phyloP scores from a whole-genome alignment of 2,888 invertebrate species.

The Lathronympha strigana region DNA sequence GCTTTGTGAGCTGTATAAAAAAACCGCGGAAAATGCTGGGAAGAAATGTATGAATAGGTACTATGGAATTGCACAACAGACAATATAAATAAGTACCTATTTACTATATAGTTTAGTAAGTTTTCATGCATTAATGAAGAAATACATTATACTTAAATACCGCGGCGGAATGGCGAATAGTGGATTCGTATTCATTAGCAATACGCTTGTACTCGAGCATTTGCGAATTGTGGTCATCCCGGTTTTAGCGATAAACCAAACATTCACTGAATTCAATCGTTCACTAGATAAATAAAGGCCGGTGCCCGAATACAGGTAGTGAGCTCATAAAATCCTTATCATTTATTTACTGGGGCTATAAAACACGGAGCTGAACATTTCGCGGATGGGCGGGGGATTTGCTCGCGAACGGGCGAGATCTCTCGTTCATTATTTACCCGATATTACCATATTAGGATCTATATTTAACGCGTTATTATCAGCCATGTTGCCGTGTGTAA shows the following conservation, averaged over 20 bases:
- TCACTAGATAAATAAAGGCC: background rate
- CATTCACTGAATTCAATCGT: background rate
- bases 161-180: no score
- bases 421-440: constrained; percentile 26
- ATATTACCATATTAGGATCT: constrained; percentile 9
- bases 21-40: no score
- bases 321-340: constrained; percentile 23
- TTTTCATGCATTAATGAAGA: no score
- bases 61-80: no score
- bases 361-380: constrained; percentile 11
- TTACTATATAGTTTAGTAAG: no score
- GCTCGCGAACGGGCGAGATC: constrained; percentile 12
- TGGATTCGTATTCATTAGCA: no score
- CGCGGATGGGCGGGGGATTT: constrained; percentile 10
- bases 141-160: background rate
- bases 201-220: no score
- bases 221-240: no score
- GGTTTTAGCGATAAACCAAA: background rate
- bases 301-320: background rate
- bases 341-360: constrained; percentile 23
- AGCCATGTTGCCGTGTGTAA: background rate
- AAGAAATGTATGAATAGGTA: no score
- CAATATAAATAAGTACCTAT: no score
- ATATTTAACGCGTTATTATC: background rate
- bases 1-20: no score